These are phyloP conservation scores for Pantherophis alleghaniensis DNA, from an alignment of 2,797 vertebrate species.

Conservation along the genomic window DNA sequence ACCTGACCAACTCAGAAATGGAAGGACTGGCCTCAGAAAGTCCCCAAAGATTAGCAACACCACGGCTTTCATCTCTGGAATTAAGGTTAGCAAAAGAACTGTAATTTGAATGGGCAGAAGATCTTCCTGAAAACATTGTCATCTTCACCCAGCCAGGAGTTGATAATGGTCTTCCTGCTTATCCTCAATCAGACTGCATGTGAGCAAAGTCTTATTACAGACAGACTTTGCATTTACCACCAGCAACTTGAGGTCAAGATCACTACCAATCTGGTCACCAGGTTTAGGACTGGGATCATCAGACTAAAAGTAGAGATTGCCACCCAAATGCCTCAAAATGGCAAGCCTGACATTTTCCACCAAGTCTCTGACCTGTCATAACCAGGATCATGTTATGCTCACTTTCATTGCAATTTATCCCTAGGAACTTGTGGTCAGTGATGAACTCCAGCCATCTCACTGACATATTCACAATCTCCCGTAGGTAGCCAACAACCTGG, in stretches of 20 bases:
- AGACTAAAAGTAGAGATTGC: neutral
- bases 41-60: neutral
- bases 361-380: neutral
- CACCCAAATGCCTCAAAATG: neutral
- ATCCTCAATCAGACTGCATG: neutral
- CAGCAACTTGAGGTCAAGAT: neutral
- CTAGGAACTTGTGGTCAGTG: neutral
- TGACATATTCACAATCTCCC: neutral
- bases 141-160: neutral
- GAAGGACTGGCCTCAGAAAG: neutral
- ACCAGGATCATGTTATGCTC: neutral
- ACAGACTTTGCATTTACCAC: neutral
- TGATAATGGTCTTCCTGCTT: neutral
- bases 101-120: neutral
- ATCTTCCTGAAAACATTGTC: neutral
- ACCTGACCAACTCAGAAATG: neutral
- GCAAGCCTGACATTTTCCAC: neutral
- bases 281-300: neutral
- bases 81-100: neutral
- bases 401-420: neutral
- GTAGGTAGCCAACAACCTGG: neutral
- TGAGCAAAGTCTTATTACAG: neutral
- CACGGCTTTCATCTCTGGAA: neutral
- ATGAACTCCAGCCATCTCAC: neutral
- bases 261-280: neutral